Evolutionary conservation across 2,113 vertebrate genomes (phyloP), one percentile per base, ranked within the genome.

Genomic region (Coptodon bakossiorum): DNA sequence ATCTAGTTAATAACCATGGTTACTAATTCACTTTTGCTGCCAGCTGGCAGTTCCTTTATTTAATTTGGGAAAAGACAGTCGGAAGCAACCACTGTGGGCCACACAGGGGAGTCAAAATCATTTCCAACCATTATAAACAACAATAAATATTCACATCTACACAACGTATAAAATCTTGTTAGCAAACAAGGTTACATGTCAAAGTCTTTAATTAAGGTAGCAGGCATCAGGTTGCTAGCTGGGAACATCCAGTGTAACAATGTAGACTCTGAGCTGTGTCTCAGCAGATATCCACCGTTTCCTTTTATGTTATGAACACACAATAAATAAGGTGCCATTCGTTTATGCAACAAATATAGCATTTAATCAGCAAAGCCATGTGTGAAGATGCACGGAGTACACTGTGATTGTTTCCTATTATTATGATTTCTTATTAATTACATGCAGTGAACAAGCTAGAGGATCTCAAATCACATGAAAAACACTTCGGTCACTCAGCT

Each of bases 211-310:
- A 29, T 48, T 76, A 76, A 48, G 14, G 40, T 27, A 76, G 71
- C 24, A 76, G 71, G 13, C 0, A 0, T 27, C 71, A 27, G 71
- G 0, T 45, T 27, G 40, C n/a, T 45, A 16, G 38, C 1, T 43
- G 66, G 38, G n/a, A 71, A 1, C 38, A 71, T 43, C 12, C 12
- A 71, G 66, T 71, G 38, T 29, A 10, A 73, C 40, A 29, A 29
- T 48, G 43, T 45, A 52, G 45, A 78, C 73, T 50, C 24, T 78
- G 45, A 52, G 43, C 73, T n/a, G 19, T 78, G 71, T 50, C 71
- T 78, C 59, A 19, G 17, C 9, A 19, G 59, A 63, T 19, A 19
- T 34, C 29, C 59, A 57, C 13, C 3, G 5, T 34, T 63, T 36
- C 4, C 16, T 50, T 50, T 50, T 50, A 50, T 78, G 16, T 27